Percentiles rank a stretch among this genome's conserved stretches.
phyloP scores from a whole-genome alignment of 2,888 invertebrate genomes.

The Philereme transversata region DNA sequence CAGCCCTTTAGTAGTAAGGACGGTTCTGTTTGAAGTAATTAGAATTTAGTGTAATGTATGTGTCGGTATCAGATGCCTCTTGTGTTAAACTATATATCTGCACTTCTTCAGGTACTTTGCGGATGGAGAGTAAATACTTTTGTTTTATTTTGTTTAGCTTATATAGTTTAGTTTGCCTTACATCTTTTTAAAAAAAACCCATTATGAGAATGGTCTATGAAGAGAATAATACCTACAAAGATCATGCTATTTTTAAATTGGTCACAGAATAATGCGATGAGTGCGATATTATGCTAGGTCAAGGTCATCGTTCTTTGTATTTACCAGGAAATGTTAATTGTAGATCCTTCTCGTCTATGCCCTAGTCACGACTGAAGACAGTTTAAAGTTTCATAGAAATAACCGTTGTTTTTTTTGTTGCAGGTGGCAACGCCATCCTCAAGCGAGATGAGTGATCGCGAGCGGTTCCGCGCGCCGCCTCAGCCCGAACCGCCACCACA shows the following conservation, averaged over 20 bases:
- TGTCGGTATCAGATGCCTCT: constrained; percentile 40
- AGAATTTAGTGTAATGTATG: constrained; percentile 40
- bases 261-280: neutral
- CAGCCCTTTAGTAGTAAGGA: constrained; percentile 25
- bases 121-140: constrained; percentile 50
- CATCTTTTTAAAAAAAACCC: too few relatives aligned
- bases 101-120: constrained; percentile 53
- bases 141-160: neutral
- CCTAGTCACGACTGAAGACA: too few relatives aligned
- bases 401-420: constrained; percentile 35
- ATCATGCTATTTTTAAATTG: too few relatives aligned
- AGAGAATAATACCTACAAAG: too few relatives aligned
- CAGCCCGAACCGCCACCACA: constrained; percentile 79
- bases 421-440: constrained; percentile 65
- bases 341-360: neutral
- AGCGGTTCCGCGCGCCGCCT: constrained; percentile 75
- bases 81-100: constrained; percentile 45
- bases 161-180: neutral
- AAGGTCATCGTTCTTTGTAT: neutral
- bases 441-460: constrained; percentile 74
- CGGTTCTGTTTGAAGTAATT: constrained; percentile 19
- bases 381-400: constrained; percentile 7
- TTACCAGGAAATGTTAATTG: neutral
- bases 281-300: constrained; percentile 1
- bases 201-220: too few relatives aligned